Base-by-base conservation (phyloP, 2,888 invertebrate genomes). In the Girardia tigrina region DNA sequence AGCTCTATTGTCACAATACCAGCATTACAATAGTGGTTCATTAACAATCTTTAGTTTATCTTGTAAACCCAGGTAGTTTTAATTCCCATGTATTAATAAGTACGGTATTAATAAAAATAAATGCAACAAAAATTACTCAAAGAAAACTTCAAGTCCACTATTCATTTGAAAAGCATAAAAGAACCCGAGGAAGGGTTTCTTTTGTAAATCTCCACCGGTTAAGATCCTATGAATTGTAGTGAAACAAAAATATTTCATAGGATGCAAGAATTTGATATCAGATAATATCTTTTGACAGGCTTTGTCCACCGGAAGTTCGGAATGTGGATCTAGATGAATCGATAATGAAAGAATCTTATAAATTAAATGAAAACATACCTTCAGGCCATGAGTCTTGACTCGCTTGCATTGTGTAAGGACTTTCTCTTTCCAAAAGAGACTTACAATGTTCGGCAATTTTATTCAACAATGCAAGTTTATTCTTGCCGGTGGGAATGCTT, bases 161-260 rank as follows among this genome's bases (percentile, higher is more conserved):
- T 56, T 56, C 56, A 56, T 56, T n/a, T 56, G 56, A 56, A 56
- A 56, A 20, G 56, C 56, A 56, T 56, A 56, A 56, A 56, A 56
- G 56, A 56, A 56, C n/a, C 56, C 56, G 2, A 56, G 56, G 56
- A 56, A 56, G 23, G 56, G 56, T n/a, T 56, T 56, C 23, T 56
- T 56, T 23, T 56, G 56, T 12, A 56, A 23, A n/a, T 56, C 56
- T 6, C 56, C 56, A 56, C 56, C 56, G 4, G 56, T 56, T 56
- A 56, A 56, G 4, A 56, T 56, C n/a, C 56, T 56, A 23, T 56
- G 56, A 56, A 56, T 56, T 8, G 56, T 56, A 8, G 56, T 56
- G 56, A 56, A 56, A 56, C 56, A 56, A 56, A 56, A 56, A 56
- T 56, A 56, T 56, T 56, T 56, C 56, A 56, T 56, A 12, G 56